Percentiles rank a stretch among this genome's conserved stretches.
These are phyloP conservation scores for Drosophila triauraria DNA, from an alignment of 1,140 invertebrate genomes.

Conservation along the genomic window DNA sequence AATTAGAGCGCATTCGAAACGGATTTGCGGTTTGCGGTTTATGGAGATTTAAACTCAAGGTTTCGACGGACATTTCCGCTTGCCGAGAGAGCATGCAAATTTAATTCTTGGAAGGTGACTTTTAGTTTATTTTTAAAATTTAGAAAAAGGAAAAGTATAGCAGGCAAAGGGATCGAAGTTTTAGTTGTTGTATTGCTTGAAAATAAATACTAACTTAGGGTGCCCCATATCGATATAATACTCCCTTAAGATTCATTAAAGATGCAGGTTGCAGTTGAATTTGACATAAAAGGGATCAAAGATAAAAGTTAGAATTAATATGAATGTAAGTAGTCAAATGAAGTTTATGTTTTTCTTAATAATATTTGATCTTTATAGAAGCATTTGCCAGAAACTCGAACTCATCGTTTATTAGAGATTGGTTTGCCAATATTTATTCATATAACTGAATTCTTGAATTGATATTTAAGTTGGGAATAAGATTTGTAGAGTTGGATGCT, in stretches of 20 bases:
- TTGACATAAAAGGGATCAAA: conserved; percentile 14
- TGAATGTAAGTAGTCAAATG: neutral
- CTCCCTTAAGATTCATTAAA: conserved; percentile 13
- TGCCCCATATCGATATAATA: conserved; percentile 18
- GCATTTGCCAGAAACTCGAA: too few species aligned
- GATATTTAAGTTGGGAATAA: neutral
- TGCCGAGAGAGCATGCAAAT: neutral
- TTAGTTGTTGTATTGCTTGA: neutral
- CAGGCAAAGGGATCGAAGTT: neutral
- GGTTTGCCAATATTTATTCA: too few species aligned
- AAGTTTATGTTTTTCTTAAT: neutral
- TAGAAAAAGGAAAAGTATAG: neutral
- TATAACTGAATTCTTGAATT: neutral
- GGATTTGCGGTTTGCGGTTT: conserved; percentile 62
- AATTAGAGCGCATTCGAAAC: conserved; percentile 71
- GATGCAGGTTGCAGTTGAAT: conserved; percentile 14
- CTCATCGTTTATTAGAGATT: neutral
- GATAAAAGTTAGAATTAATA: conserved; percentile 1
- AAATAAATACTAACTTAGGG: conserved; percentile 11
- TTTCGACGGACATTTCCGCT: conserved; percentile 24
- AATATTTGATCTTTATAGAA: neutral
- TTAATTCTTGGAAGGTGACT: conserved; percentile 8
- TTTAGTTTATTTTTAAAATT: neutral
- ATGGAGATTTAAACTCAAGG: conserved; percentile 6
- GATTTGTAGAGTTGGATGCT: neutral